Conservation (phyloP, 2,888 invertebrate genomes). For the Stictocephala bisonia region DNA sequence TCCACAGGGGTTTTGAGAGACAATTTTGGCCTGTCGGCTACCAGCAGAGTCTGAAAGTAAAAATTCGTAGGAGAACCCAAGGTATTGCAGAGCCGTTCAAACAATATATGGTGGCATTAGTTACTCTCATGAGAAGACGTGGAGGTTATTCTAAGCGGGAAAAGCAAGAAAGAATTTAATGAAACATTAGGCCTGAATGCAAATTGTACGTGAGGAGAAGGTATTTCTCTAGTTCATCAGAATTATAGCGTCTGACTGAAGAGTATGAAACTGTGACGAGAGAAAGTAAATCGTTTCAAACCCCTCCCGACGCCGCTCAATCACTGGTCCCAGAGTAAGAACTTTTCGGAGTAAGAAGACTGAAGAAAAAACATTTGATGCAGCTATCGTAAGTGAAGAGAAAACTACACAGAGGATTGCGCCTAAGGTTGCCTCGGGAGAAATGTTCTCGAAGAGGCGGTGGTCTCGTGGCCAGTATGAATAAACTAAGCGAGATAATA, state of each 20-base stretch:
- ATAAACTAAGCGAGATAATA: too few relatives aligned
- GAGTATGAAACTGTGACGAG: neutral
- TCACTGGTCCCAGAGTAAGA: neutral
- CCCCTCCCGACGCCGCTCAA: neutral
- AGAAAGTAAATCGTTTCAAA: neutral
- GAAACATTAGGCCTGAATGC: neutral
- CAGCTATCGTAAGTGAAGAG: too few relatives aligned
- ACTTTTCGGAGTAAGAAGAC: too few relatives aligned
- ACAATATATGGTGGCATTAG: neutral
- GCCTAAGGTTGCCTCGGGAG: too few relatives aligned
- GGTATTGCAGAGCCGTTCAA: neutral
- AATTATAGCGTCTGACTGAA: neutral
- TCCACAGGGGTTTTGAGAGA: neutral
- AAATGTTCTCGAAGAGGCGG: too few relatives aligned
- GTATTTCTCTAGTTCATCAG: neutral
- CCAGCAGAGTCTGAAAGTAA: neutral
- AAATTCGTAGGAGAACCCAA: neutral
- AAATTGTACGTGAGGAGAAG: neutral
- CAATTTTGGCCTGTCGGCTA: slow-evolving; percentile 1
- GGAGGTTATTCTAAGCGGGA: neutral
- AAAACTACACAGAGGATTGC: too few relatives aligned
- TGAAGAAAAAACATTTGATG: too few relatives aligned
- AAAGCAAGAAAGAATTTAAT: neutral
- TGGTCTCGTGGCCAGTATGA: too few relatives aligned
- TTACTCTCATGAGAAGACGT: neutral